Evolutionary conservation across 2,113 vertebrate species (phyloP).

Genomic region (Corythaixoides concolor): DNA sequence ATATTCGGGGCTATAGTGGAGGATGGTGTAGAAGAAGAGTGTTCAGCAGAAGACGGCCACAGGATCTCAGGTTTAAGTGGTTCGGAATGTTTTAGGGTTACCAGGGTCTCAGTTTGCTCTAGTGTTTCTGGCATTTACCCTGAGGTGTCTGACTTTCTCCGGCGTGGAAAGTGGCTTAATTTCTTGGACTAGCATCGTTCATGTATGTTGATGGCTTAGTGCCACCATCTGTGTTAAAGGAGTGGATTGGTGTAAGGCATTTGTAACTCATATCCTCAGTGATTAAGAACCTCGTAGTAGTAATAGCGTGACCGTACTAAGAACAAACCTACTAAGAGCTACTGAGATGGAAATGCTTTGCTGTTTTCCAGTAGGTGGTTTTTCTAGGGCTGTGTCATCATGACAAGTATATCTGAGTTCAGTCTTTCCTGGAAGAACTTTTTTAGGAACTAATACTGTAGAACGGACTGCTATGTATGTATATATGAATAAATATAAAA

Average conservation of each 20-base stretch:
- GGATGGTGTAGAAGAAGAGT: neutral
- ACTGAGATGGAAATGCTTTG: neutral
- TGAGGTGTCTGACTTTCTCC: neutral
- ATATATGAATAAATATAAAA: neutral
- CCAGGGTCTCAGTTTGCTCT: neutral
- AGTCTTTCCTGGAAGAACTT: neutral
- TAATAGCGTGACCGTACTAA: neutral
- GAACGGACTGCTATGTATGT: neutral
- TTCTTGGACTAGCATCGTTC: neutral
- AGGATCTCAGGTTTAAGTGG: neutral
- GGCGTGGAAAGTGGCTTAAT: neutral
- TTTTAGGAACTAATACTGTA: neutral
- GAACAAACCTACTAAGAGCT: neutral
- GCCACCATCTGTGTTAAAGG: neutral
- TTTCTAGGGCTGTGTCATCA: neutral
- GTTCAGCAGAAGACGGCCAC: accelerated
- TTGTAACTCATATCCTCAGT: neutral
- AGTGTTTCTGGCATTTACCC: neutral
- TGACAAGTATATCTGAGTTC: neutral
- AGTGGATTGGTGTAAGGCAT: neutral
- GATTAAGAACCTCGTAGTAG: neutral
- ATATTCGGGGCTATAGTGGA: accelerated
- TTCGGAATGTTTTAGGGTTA: neutral
- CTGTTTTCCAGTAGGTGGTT: neutral
- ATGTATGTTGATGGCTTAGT: too few species aligned